These are phyloP conservation scores for Drosophila serrata DNA, from an alignment of 1,140 invertebrate genomes.

Conservation along the genomic window DNA sequence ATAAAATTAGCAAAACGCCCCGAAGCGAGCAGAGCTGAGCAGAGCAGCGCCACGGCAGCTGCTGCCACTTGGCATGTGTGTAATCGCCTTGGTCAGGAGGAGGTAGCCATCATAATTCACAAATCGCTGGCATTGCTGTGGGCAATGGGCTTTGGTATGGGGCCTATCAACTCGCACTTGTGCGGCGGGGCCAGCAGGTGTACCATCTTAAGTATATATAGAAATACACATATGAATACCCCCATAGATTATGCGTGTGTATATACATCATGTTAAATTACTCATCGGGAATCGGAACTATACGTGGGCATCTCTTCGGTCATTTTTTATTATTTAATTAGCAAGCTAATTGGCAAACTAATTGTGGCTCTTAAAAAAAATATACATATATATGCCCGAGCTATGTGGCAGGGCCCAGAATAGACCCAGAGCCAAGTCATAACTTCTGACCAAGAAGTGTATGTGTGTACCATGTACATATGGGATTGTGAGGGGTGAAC, in stretches of 20 bases:
- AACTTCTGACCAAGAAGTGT: slow-evolving; percentile 7
- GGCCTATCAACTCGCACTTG: slow-evolving; percentile 77
- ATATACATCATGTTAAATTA: slow-evolving; percentile 57
- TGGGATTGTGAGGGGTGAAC: slow-evolving; percentile 24
- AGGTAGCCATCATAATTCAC: slow-evolving; percentile 62
- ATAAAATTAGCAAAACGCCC: slow-evolving; percentile 79
- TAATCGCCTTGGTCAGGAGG: slow-evolving; percentile 49
- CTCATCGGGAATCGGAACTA: slow-evolving; percentile 63
- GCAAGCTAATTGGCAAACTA: slow-evolving; percentile 80
- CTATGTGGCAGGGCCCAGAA: slow-evolving; percentile 48
- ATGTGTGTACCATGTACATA: background rate
- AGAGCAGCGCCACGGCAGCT: slow-evolving; percentile 40
- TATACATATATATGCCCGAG: background rate
- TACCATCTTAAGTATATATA: slow-evolving; percentile 55
- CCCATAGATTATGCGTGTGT: slow-evolving; percentile 14
- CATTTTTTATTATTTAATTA: slow-evolving; percentile 82
- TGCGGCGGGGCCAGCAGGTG: slow-evolving; percentile 68
- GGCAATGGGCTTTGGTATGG: slow-evolving; percentile 37
- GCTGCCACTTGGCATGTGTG: slow-evolving; percentile 52
- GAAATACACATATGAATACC: slow-evolving; percentile 6
- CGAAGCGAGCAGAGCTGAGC: slow-evolving; percentile 40
- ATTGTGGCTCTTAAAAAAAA: slow-evolving; percentile 51
- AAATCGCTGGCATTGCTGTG: slow-evolving; percentile 43
- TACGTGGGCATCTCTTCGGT: slow-evolving; percentile 48
- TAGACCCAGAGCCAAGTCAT: slow-evolving; percentile 37